These are phyloP conservation scores for Formica exsecta DNA, from an alignment of 1,140 invertebrate species.

Conservation along the genomic window DNA sequence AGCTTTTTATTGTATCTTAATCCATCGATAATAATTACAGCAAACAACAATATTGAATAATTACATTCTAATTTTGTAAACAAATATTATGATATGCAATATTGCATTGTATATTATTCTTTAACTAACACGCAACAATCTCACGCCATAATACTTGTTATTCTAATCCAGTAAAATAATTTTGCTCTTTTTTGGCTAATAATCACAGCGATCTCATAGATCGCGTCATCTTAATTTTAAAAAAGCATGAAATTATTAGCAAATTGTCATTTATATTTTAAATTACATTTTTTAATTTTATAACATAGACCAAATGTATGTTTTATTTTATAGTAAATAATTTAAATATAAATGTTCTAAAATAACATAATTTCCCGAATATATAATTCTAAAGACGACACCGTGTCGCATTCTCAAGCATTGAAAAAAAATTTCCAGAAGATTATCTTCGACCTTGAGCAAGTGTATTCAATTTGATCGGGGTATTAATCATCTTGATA, in stretches of 20 bases:
- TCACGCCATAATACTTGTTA: not conserved
- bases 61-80: not conserved
- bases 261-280: not conserved
- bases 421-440: not conserved
- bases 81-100: not conserved
- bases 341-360: not conserved
- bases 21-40: not conserved
- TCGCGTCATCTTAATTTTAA: not conserved
- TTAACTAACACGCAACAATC: not conserved
- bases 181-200: not conserved
- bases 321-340: not conserved
- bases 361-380: constrained; percentile 6
- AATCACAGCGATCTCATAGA: not conserved
- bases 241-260: not conserved
- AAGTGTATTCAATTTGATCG: not conserved
- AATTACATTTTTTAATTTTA: constrained; percentile 4
- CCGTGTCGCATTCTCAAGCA: not conserved
- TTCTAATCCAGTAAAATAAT: not conserved
- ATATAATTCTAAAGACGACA: not conserved
- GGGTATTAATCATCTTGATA: constrained; percentile 5
- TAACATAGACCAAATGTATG: not conserved
- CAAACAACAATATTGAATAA: not conserved
- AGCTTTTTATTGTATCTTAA: not conserved
- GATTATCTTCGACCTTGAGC: constrained; percentile 2
- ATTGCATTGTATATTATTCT: not conserved